These are phyloP conservation scores for Tenthredo mesomela DNA, from an alignment of 2,888 invertebrate species.

Conservation along the genomic window DNA sequence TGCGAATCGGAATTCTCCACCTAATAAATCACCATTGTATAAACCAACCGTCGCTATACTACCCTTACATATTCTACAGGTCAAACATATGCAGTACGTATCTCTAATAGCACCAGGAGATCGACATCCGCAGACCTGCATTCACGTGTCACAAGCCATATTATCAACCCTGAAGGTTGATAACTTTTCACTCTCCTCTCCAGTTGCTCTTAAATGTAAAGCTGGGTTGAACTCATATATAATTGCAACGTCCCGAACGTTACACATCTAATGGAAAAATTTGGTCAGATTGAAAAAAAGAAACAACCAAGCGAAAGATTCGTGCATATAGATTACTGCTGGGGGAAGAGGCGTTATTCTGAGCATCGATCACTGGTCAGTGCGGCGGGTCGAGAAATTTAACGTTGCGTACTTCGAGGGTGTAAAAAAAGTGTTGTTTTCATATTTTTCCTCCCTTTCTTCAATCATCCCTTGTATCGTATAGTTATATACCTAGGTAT, in stretches of 20 bases:
- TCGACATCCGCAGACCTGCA: neutral
- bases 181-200: neutral
- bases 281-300: neutral
- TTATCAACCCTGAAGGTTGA: constrained; percentile 1
- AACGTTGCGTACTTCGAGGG: constrained; percentile 1
- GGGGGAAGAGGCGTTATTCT: neutral
- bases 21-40: constrained; percentile 69
- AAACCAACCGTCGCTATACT: constrained; percentile 55
- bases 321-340: neutral
- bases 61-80: constrained; percentile 53
- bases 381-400: constrained; percentile 8
- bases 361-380: constrained; percentile 37
- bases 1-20: constrained; percentile 67
- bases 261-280: neutral
- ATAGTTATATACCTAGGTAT: neutral
- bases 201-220: no score
- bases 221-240: no score
- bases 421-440: constrained; percentile 24
- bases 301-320: neutral
- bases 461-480: constrained; percentile 36
- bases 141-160: constrained; percentile 1
- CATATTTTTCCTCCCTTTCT: constrained; percentile 35
- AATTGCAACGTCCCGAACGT: no score
- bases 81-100: neutral
- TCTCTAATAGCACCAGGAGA: neutral